A percentile compares a stretch with the other conserved stretches of the same genome.
These are phyloP conservation scores for Melipona beecheii DNA, from an alignment of 2,888 invertebrate species.

Conservation along the genomic window DNA sequence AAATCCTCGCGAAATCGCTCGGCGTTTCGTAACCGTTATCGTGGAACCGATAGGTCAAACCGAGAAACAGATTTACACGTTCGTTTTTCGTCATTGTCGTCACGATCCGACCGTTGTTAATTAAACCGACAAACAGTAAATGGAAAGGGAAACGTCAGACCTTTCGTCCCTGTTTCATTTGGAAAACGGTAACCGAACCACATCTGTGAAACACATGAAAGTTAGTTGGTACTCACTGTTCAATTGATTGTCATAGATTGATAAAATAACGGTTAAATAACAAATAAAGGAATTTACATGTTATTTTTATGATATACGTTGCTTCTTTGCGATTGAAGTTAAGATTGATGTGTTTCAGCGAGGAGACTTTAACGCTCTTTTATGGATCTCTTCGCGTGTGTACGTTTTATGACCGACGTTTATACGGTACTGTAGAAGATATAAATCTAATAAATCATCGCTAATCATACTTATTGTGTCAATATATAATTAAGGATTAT, in stretches of 20 bases:
- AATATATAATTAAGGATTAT: constrained; percentile 18
- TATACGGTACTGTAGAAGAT: neutral
- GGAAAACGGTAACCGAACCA: neutral
- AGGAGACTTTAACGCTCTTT: constrained; percentile 4
- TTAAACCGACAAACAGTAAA: neutral
- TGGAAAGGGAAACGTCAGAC: neutral
- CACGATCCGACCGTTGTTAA: constrained; percentile 5
- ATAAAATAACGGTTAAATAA: too few relatives aligned
- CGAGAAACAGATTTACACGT: constrained; percentile 12
- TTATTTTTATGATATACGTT: too few relatives aligned
- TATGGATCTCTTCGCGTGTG: neutral
- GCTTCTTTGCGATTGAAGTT: too few relatives aligned
- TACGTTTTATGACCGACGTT: constrained; percentile 15
- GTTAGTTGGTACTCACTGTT: neutral
- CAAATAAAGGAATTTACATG: too few relatives aligned
- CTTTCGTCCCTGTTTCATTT: neutral
- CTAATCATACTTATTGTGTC: neutral
- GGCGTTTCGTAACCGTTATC: constrained; percentile 49
- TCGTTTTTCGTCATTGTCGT: constrained; percentile 27
- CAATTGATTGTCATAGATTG: neutral
- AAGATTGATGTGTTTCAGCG: neutral
- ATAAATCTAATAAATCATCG: constrained; percentile 8
- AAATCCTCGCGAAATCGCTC: constrained; percentile 23
- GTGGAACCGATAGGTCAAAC: constrained; percentile 6
- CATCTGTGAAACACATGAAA: neutral